These are phyloP conservation scores for Chrysina gloriosa DNA, from an alignment of 2,888 invertebrate genomes.

Conservation along the genomic window DNA sequence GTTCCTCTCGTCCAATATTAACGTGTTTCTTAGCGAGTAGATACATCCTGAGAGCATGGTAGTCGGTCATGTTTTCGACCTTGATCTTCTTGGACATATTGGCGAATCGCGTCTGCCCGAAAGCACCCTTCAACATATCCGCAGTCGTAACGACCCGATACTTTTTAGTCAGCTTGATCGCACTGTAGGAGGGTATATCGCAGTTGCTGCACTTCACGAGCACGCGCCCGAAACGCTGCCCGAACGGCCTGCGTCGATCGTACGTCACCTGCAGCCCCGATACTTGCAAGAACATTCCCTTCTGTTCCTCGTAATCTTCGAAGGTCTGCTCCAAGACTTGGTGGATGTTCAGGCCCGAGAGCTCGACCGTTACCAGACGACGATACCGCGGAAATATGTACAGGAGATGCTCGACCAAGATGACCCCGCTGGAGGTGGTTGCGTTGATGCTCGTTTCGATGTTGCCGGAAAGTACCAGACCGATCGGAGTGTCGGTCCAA, in stretches of 20 bases:
- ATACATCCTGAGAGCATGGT: background rate
- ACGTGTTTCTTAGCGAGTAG: background rate
- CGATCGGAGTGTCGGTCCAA: constrained; percentile 2
- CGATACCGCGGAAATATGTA: background rate
- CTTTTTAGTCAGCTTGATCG: background rate
- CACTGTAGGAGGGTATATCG: background rate
- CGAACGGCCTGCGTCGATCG: background rate
- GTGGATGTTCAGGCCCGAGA: background rate
- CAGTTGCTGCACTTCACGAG: background rate
- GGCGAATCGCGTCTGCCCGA: background rate
- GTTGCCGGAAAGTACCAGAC: background rate
- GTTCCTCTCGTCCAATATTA: background rate
- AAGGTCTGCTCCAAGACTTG: background rate
- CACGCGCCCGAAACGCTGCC: background rate
- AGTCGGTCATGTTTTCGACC: background rate
- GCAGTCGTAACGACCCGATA: constrained; percentile 1
- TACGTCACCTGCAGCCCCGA: background rate
- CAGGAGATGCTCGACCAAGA: background rate
- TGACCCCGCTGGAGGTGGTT: background rate
- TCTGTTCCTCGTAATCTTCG: background rate
- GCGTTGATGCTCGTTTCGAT: background rate
- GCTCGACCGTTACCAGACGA: background rate
- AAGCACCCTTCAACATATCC: background rate
- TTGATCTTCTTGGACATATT: background rate
- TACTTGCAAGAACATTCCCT: constrained; percentile 6